Conservation (phyloP, 2,797 vertebrate species). For the Sebastes oblongus region DNA sequence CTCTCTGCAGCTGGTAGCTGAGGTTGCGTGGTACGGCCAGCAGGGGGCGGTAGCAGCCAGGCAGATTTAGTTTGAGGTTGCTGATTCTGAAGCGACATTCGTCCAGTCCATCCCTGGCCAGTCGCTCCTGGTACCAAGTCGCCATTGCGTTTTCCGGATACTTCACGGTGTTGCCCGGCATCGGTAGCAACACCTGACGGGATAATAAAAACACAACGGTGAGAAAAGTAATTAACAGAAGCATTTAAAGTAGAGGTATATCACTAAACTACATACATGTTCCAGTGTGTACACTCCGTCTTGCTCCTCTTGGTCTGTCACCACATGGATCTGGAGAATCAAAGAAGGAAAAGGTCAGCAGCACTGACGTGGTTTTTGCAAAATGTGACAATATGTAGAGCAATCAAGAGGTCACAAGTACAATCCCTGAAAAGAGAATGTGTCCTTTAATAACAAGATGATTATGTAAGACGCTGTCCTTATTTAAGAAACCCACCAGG, state of each 20-base stretch:
- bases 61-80: constrained; percentile 90
- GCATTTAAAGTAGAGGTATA: neutral
- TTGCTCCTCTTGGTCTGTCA: constrained; percentile 75
- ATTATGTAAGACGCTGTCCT: neutral
- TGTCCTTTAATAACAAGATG: neutral
- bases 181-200: constrained; percentile 91
- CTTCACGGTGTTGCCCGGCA: constrained; percentile 91
- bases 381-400: neutral
- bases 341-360: neutral
- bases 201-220: neutral
- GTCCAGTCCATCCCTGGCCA: constrained; percentile 85
- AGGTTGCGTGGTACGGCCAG: constrained; percentile 87
- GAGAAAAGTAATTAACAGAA: neutral
- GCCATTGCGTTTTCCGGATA: constrained; percentile 90
- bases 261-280: constrained; percentile 62
- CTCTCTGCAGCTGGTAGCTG: constrained; percentile 76
- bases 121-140: constrained; percentile 88
- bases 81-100: constrained; percentile 86
- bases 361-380: neutral
- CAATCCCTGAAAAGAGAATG: neutral
- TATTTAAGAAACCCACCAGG: neutral
- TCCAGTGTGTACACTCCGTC: constrained; percentile 68
- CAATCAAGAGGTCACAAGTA: neutral
- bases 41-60: constrained; percentile 92
- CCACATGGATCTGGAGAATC: constrained; percentile 77